Evolutionary conservation across 2,888 invertebrate species (phyloP).

Genomic region (Drosophila sordidapex): DNA sequence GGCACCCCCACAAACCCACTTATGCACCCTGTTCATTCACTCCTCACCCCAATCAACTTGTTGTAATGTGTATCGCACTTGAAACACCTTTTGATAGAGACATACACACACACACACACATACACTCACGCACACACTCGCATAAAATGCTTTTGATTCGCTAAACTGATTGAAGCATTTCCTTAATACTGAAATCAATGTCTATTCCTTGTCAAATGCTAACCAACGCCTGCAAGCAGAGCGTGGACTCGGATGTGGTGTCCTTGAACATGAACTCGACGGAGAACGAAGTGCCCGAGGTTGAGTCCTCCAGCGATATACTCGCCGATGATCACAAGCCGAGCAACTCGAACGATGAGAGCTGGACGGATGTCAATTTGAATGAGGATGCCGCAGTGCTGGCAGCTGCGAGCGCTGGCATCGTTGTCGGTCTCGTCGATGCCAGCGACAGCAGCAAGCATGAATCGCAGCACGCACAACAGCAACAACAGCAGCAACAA

Average conservation of each 20-base stretch:
- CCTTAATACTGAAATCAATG: neutral
- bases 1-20: neutral
- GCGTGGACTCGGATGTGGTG: constrained; percentile 93
- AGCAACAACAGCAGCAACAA: constrained; percentile 63
- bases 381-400: constrained; percentile 90
- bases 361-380: constrained; percentile 96
- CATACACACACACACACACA: neutral
- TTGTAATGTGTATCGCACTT: constrained; percentile 1
- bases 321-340: constrained; percentile 90
- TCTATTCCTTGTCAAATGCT: neutral
- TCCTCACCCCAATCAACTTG: neutral
- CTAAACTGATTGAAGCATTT: neutral
- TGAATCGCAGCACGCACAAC: constrained; percentile 41
- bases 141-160: constrained; percentile 3
- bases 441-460: constrained; percentile 46
- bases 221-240: constrained; percentile 86
- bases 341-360: constrained; percentile 91
- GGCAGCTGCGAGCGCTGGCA: constrained; percentile 65
- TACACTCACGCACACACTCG: neutral
- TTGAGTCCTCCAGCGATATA: constrained; percentile 89
- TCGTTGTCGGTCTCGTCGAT: constrained; percentile 64
- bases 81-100: neutral
- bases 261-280: constrained; percentile 90
- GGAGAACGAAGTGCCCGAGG: constrained; percentile 89
- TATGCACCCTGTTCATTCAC: neutral